Evolutionary conservation across 2,888 invertebrate species (phyloP).

Genomic region (Acheta domesticus): DNA sequence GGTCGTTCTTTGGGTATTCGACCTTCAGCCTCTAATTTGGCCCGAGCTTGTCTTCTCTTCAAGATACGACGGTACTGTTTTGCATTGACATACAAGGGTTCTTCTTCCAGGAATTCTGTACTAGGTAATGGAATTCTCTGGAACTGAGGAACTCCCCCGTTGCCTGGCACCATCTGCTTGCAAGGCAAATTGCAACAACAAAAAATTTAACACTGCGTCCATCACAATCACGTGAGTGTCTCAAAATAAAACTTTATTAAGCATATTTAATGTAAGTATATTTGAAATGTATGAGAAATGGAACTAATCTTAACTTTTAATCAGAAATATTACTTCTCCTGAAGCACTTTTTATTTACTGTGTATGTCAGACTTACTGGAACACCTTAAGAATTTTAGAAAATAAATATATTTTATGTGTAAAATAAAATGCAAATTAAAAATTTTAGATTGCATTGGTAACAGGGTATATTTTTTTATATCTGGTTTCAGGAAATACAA

Average conservation of each 20-base stretch:
- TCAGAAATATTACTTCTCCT: too few relatives aligned
- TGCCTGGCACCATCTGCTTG: constrained; percentile 56
- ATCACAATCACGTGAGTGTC: not conserved
- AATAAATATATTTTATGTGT: too few relatives aligned
- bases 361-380: too few relatives aligned
- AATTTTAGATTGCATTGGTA: too few relatives aligned
- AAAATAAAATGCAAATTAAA: too few relatives aligned
- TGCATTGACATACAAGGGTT: constrained; percentile 96
- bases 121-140: constrained; percentile 60
- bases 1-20: constrained; percentile 96
- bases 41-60: constrained; percentile 89
- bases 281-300: too few relatives aligned
- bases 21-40: constrained; percentile 89
- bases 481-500: too few relatives aligned
- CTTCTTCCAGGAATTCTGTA: constrained; percentile 76
- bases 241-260: not conserved
- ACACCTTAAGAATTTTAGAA: too few relatives aligned
- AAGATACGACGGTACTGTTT: constrained; percentile 96
- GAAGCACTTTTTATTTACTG: too few relatives aligned
- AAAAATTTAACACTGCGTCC: constrained; percentile 19
- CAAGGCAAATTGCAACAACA: constrained; percentile 33
- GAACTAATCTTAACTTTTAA: too few relatives aligned
- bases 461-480: too few relatives aligned
- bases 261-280: too few relatives aligned
- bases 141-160: constrained; percentile 51